A percentile compares a stretch with the other conserved stretches of the same genome.
Evolutionary conservation across 2,888 invertebrate species (phyloP).

Genomic region (Icerya purchasi): DNA sequence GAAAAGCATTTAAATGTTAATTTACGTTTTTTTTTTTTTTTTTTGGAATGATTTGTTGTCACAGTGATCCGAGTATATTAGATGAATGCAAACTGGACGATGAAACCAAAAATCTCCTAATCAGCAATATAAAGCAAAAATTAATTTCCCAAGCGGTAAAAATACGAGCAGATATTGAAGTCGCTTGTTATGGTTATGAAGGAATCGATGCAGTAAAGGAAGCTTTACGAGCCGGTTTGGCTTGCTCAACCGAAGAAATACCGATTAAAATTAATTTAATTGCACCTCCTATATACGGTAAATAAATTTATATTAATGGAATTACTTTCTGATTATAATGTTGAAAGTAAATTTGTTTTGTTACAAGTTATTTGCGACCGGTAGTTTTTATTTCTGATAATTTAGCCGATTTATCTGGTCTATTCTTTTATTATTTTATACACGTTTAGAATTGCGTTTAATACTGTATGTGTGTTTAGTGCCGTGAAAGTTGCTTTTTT

Average conservation of each 20-base stretch:
- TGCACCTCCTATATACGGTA: slow-evolving; percentile 87
- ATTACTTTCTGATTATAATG: background rate
- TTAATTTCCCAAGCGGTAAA: slow-evolving; percentile 93
- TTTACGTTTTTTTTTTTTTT: too few relatives aligned
- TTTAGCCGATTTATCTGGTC: background rate
- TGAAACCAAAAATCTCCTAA: slow-evolving; percentile 68
- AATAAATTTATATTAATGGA: slow-evolving; percentile 20
- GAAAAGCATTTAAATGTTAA: too few relatives aligned
- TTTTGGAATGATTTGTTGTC: too few relatives aligned
- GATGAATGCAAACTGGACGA: slow-evolving; percentile 91
- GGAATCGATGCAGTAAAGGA: slow-evolving; percentile 96
- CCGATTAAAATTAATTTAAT: slow-evolving; percentile 97
- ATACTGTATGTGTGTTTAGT: too few relatives aligned
- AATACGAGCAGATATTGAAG: slow-evolving; percentile 80
- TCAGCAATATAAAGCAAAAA: slow-evolving; percentile 86
- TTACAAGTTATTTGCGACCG: background rate
- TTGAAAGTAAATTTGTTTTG: background rate
- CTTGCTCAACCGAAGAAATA: slow-evolving; percentile 73
- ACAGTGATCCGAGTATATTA: slow-evolving; percentile 77
- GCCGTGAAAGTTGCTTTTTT: too few relatives aligned
- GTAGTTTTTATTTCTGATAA: background rate
- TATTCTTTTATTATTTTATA: background rate
- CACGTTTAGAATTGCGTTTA: too few relatives aligned
- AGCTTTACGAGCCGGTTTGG: slow-evolving; percentile 72
- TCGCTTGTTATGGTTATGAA: slow-evolving; percentile 88